A percentile compares a stretch with the other conserved stretches of the same genome.
phyloP scores from a whole-genome alignment of 1,140 invertebrate species.

The Tribolium madens region DNA sequence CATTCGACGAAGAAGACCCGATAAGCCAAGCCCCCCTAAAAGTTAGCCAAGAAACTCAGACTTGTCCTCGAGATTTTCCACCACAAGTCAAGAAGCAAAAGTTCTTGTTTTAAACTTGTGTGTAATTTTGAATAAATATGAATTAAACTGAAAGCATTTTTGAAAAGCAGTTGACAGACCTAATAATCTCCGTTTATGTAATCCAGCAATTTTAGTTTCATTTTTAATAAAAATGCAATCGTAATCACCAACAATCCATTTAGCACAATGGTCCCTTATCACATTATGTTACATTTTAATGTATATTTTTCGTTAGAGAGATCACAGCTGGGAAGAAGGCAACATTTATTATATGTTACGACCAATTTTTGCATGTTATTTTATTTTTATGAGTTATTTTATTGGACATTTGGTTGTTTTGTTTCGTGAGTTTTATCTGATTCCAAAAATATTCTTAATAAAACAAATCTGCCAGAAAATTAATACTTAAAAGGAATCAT shows the following conservation, averaged over 20 bases:
- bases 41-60: not conserved
- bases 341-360: conserved; percentile 54
- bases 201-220: conserved; percentile 23
- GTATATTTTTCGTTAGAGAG: conserved; percentile 50
- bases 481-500: not conserved
- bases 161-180: conserved; percentile 22
- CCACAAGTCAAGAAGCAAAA: not conserved
- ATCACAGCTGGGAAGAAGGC: conserved; percentile 64
- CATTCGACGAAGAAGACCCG: conserved; percentile 4
- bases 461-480: conserved; percentile 2
- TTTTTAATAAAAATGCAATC: conserved; percentile 44
- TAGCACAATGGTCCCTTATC: conserved; percentile 56
- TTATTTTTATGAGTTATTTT: conserved; percentile 31
- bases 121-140: conserved; percentile 5
- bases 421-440: conserved; percentile 8
- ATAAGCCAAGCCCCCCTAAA: conserved; percentile 8
- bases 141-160: conserved; percentile 3
- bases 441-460: conserved; percentile 33
- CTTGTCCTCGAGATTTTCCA: not conserved
- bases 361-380: not conserved
- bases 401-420: conserved; percentile 12
- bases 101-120: conserved; percentile 23
- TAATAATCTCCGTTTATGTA: conserved; percentile 24
- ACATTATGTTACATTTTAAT: conserved; percentile 52
- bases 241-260: conserved; percentile 41